Percentiles rank a stretch among this genome's conserved stretches.
Conservation (phyloP, 2,797 vertebrate genomes). For the Cryptoblepharus egeriae region DNA sequence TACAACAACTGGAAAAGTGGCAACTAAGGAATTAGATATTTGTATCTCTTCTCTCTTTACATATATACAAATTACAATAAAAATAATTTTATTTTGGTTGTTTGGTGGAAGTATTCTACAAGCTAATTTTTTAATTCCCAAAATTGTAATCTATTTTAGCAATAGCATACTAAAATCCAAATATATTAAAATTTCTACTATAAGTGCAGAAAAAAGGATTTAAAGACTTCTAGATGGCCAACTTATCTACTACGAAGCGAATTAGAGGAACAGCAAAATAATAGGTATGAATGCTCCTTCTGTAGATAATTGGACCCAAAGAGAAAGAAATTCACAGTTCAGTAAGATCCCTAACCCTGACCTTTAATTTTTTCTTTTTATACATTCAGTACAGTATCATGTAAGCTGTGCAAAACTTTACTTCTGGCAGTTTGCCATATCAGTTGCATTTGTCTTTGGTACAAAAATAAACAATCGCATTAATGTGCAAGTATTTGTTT, state of each 20-base stretch:
- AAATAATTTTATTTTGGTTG: slow-evolving; percentile 95
- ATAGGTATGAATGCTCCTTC: slow-evolving; percentile 93
- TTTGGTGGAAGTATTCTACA: slow-evolving; percentile 88
- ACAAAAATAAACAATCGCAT: slow-evolving; percentile 95
- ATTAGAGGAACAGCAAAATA: slow-evolving; percentile 85
- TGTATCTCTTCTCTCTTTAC: slow-evolving; percentile 84
- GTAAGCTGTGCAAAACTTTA: slow-evolving; percentile 99
- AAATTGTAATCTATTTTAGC: slow-evolving; percentile 81
- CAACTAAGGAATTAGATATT: slow-evolving; percentile 88
- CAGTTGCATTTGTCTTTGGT: slow-evolving; percentile 99
- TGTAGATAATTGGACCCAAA: slow-evolving; percentile 99
- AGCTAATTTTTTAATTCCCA: slow-evolving; percentile 86
- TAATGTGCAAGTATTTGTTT: slow-evolving; percentile 99
- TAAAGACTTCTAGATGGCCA: slow-evolving; percentile 81
- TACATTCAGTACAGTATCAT: slow-evolving; percentile 99
- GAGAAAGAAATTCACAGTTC: slow-evolving; percentile 98
- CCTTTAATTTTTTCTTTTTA: slow-evolving; percentile 80
- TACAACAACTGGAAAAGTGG: slow-evolving; percentile 90
- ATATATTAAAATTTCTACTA: slow-evolving; percentile 85
- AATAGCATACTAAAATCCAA: slow-evolving; percentile 84
- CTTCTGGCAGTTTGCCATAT: slow-evolving; percentile 99
- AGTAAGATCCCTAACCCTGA: slow-evolving; percentile 97
- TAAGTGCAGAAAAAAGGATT: slow-evolving; percentile 81
- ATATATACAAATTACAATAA: slow-evolving; percentile 89
- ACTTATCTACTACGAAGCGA: slow-evolving; percentile 87